phyloP scores from a whole-genome alignment of 2,797 vertebrate genomes.

The Diceros bicornis region DNA sequence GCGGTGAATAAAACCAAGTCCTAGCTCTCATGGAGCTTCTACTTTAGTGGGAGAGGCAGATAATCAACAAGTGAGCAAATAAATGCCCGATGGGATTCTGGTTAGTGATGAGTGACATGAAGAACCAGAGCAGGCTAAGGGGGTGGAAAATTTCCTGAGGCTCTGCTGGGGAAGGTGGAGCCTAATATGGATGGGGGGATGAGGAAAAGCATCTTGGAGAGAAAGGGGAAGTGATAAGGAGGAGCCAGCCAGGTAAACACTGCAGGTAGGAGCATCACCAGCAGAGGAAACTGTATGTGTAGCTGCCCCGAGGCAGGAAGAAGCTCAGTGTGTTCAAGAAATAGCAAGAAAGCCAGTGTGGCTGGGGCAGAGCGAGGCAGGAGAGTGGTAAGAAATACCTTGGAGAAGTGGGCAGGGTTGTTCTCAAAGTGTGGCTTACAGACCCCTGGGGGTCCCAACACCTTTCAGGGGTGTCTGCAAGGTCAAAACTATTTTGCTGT shows the following conservation, averaged over 20 bases:
- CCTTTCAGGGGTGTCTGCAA: not conserved
- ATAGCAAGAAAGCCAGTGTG: not conserved
- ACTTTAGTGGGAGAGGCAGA: not conserved
- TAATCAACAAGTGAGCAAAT: not conserved
- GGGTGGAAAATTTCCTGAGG: not conserved
- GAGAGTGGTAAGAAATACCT: too few species aligned
- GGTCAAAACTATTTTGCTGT: constrained; percentile 45
- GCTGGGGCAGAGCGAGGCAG: not conserved
- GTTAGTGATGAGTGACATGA: not conserved
- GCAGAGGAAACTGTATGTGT: not conserved
- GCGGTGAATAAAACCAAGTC: not conserved
- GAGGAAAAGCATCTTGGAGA: not conserved
- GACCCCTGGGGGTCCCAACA: not conserved
- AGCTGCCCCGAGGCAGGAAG: not conserved
- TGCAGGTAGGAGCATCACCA: not conserved
- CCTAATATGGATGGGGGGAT: not conserved
- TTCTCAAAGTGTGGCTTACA: not conserved
- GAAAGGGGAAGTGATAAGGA: not conserved
- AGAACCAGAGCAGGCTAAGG: not conserved
- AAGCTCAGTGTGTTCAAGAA: not conserved
- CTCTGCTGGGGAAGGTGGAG: not conserved
- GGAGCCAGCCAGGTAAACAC: not conserved
- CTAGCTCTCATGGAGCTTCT: not conserved
- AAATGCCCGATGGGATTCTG: not conserved
- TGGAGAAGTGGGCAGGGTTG: not conserved